phyloP scores from a whole-genome alignment of 2,888 invertebrate species.

The Aphodius sticticus region DNA sequence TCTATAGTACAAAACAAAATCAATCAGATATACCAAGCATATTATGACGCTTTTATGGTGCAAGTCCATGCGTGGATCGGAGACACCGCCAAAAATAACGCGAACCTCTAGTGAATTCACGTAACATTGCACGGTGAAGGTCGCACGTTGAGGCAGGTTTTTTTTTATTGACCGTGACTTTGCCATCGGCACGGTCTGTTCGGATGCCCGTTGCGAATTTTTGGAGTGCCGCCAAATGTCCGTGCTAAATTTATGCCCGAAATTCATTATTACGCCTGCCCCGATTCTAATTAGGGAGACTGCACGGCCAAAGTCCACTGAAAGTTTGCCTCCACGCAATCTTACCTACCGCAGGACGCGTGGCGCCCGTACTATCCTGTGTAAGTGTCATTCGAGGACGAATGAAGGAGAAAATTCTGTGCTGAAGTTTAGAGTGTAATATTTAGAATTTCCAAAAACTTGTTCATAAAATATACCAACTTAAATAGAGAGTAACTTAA shows the following conservation, averaged over 20 bases:
- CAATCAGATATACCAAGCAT: no score
- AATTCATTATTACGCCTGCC: neutral
- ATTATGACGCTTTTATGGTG: neutral
- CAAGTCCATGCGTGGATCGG: neutral
- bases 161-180: neutral
- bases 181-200: neutral
- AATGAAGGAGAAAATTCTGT: no score
- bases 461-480: no score
- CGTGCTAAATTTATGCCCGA: neutral
- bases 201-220: neutral
- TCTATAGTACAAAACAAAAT: no score
- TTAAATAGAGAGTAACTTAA: no score
- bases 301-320: neutral
- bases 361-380: no score
- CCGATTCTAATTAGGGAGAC: neutral
- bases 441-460: no score
- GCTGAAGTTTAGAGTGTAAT: no score
- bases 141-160: slow-evolving; percentile 4
- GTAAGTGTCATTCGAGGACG: no score
- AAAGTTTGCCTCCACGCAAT: neutral
- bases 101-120: neutral
- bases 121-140: neutral
- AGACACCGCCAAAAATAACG: neutral
- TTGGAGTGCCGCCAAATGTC: neutral
- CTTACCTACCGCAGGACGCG: neutral